Evolutionary conservation across 2,888 invertebrate genomes (phyloP).

Genomic region (Drosophila austrosaltans): DNA sequence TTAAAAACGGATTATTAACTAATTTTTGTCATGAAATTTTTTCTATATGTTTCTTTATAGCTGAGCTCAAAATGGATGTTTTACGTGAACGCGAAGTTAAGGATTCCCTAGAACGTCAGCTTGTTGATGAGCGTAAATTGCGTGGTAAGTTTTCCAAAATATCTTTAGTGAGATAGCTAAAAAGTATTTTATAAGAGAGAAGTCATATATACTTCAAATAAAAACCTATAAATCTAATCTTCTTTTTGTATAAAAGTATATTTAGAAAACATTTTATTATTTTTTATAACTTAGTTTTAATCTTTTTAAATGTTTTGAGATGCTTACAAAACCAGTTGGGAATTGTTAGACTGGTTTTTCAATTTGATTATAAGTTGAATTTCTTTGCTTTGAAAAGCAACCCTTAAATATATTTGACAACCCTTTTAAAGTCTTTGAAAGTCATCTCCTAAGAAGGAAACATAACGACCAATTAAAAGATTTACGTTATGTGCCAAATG

Average conservation of each 20-base stretch:
- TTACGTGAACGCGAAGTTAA: conserved; percentile 96
- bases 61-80: conserved; percentile 98
- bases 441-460: conserved; percentile 49
- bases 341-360: conserved; percentile 4
- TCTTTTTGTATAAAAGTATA: too few relatives aligned
- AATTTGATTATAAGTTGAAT: conserved; percentile 1
- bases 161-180: background rate
- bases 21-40: background rate
- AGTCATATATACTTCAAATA: too few relatives aligned
- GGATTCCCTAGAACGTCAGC: conserved; percentile 96
- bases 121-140: conserved; percentile 96
- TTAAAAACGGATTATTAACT: background rate
- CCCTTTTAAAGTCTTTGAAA: conserved; percentile 58
- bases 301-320: background rate
- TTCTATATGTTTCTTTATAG: conserved; percentile 84
- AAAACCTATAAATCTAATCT: background rate
- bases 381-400: conserved; percentile 18
- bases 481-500: conserved; percentile 49
- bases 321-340: background rate
- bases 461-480: conserved; percentile 75
- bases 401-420: conserved; percentile 58
- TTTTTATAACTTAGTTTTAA: background rate
- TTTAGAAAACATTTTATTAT: too few relatives aligned
- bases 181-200: too few relatives aligned
- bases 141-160: conserved; percentile 88